Conservation (phyloP, 1,140 invertebrate genomes). For the Aphidius gifuensis region DNA sequence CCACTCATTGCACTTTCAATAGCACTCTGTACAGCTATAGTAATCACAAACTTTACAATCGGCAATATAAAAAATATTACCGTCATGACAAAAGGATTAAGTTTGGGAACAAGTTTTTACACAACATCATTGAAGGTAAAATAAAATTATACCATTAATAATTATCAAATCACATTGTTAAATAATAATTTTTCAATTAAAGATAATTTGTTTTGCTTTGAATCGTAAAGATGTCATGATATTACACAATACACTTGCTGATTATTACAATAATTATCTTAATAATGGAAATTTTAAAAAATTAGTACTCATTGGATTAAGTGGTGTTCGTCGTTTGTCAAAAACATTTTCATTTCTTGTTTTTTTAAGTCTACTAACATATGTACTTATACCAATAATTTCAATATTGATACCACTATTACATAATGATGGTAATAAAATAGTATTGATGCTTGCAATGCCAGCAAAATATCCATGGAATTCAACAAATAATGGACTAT, state of each 20-base stretch:
- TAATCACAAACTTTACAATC: background rate
- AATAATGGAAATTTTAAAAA: slow-evolving; percentile 1
- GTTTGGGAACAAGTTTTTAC: slow-evolving; percentile 6
- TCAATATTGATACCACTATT: background rate
- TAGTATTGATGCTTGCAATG: slow-evolving; percentile 7
- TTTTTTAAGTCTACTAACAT: background rate
- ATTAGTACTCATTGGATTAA: background rate
- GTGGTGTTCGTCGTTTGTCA: background rate
- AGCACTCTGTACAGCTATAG: background rate
- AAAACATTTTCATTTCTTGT: background rate
- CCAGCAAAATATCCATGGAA: slow-evolving; percentile 19
- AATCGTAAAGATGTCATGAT: slow-evolving; percentile 1
- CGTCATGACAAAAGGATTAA: slow-evolving; percentile 3
- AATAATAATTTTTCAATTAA: background rate
- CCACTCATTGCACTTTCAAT: slow-evolving; percentile 1
- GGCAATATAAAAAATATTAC: background rate
- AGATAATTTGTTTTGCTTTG: slow-evolving; percentile 5
- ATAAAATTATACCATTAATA: background rate
- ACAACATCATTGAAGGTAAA: slow-evolving; percentile 2
- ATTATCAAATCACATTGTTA: background rate
- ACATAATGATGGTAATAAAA: background rate
- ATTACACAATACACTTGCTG: background rate
- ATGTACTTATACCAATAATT: background rate
- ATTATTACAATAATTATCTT: background rate
- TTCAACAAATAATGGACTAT: background rate